Conservation (phyloP, 1,140 invertebrate genomes). For the Dendroctonus valens region DNA sequence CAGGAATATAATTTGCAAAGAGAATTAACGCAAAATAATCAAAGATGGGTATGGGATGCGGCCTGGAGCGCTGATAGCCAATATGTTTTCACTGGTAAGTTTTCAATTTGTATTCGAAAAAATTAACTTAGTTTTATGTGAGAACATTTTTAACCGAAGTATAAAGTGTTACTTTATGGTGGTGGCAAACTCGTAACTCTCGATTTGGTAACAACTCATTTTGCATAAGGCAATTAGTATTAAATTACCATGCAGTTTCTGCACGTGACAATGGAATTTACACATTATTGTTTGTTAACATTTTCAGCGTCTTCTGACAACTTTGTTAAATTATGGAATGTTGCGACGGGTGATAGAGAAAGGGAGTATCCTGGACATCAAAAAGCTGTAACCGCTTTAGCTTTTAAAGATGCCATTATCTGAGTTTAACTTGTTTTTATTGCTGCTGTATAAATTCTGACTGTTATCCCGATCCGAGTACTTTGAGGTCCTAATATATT, state of each 20-base stretch:
- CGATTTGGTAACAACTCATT: no score
- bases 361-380: constrained; percentile 94
- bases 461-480: no score
- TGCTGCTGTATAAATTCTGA: no score
- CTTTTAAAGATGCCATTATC: constrained; percentile 73
- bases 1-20: constrained; percentile 74
- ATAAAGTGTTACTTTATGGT: constrained; percentile 1
- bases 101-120: not conserved
- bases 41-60: constrained; percentile 98
- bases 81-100: constrained; percentile 86
- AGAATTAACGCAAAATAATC: constrained; percentile 76
- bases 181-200: not conserved
- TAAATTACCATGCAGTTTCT: no score
- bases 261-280: no score
- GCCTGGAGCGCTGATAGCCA: constrained; percentile 95
- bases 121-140: not conserved
- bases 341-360: constrained; percentile 79
- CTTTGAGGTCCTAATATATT: no score
- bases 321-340: constrained; percentile 86
- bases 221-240: no score
- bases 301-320: constrained; percentile 87
- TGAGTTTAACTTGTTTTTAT: no score
- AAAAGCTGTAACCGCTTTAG: constrained; percentile 90
- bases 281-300: no score
- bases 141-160: not conserved